Conservation (phyloP, 2,888 invertebrate genomes). For the Scelioninae gen. 2 region DNA sequence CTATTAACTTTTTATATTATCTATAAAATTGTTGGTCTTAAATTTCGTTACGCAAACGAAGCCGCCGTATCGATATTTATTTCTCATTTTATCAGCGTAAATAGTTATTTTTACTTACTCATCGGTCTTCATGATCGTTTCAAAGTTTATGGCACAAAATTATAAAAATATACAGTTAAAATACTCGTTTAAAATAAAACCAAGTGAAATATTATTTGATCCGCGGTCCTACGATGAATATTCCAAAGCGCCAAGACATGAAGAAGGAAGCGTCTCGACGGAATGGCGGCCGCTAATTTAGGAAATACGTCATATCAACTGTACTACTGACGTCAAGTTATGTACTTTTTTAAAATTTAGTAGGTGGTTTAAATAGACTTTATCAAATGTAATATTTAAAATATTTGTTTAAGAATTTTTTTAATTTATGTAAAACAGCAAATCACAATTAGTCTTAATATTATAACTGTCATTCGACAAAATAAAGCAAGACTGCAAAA, state of each 20-base stretch:
- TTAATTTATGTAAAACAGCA: too few relatives aligned
- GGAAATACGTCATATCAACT: slow-evolving; percentile 37
- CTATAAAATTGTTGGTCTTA: slow-evolving; percentile 70
- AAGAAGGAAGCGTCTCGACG: slow-evolving; percentile 43
- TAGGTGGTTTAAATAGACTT: too few relatives aligned
- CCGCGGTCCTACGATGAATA: not conserved
- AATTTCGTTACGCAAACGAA: slow-evolving; percentile 28
- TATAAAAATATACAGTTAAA: slow-evolving; percentile 9
- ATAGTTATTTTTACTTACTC: slow-evolving; percentile 29
- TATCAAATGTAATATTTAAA: too few relatives aligned
- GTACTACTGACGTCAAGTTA: slow-evolving; percentile 33
- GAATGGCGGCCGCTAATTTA: slow-evolving; percentile 29
- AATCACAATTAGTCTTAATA: too few relatives aligned
- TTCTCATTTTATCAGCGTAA: not conserved
- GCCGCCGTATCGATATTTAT: slow-evolving; percentile 17
- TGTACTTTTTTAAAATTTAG: too few relatives aligned
- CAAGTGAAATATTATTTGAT: slow-evolving; percentile 4
- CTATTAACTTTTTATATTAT: too few relatives aligned
- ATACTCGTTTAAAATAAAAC: not conserved
- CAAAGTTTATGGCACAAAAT: slow-evolving; percentile 19
- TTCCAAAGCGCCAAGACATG: slow-evolving; percentile 27
- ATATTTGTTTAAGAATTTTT: too few relatives aligned
- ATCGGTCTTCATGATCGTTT: slow-evolving; percentile 27
- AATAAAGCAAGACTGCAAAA: too few relatives aligned
- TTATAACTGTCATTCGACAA: too few relatives aligned